phyloP scores from a whole-genome alignment of 2,888 invertebrate genomes.

The Torymus texanus region DNA sequence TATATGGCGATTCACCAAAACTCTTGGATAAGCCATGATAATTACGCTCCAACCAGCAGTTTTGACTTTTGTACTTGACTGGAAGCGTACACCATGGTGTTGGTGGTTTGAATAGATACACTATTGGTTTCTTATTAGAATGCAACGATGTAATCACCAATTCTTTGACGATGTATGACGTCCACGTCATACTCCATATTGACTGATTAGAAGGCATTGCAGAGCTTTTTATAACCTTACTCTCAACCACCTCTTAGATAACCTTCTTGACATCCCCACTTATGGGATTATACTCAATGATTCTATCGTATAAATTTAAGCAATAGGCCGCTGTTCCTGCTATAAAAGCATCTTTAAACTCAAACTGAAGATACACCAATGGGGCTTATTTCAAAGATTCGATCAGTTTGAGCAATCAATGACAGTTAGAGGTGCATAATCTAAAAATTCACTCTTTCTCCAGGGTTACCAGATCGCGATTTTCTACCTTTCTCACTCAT shows the following conservation, averaged over 20 bases:
- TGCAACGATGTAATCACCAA: neutral
- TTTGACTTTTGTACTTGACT: neutral
- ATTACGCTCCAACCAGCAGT: neutral
- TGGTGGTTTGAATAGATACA: neutral
- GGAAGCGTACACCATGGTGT: neutral
- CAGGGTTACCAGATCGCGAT: too few relatives aligned
- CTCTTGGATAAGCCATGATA: neutral
- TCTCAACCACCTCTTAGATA: neutral
- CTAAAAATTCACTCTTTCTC: neutral
- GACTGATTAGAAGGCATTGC: too few relatives aligned
- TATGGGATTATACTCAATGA: constrained; percentile 2
- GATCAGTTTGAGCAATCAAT: constrained; percentile 17
- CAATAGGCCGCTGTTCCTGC: neutral
- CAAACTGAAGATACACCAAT: constrained; percentile 12
- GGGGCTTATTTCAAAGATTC: neutral
- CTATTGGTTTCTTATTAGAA: neutral
- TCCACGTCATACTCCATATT: neutral
- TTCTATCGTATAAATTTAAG: neutral
- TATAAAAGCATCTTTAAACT: neutral
- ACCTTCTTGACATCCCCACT: constrained; percentile 23
- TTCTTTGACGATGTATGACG: neutral
- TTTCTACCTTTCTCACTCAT: too few relatives aligned
- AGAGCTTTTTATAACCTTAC: neutral
- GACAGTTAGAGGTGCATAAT: neutral
- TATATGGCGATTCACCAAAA: neutral